Conservation (phyloP, 2,888 invertebrate species). For the Eucriotettix oculatus region DNA sequence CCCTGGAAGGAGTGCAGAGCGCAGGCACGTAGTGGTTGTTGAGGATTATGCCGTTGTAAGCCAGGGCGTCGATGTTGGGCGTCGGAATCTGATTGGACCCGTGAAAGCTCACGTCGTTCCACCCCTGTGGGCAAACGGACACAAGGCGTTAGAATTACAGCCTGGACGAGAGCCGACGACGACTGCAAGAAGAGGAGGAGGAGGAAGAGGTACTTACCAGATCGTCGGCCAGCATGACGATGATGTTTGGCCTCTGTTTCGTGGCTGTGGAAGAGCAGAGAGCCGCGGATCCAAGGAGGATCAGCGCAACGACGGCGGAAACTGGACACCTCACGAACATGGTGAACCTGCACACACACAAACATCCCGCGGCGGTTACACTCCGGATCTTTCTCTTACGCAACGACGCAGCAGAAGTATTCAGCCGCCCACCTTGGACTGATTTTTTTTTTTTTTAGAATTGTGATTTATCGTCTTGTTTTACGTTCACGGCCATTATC, state of each 20-base stretch:
- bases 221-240: constrained; percentile 15
- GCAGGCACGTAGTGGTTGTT: constrained; percentile 36
- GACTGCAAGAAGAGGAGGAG: not conserved
- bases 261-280: not conserved
- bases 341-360: not conserved
- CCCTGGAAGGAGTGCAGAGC: constrained; percentile 34
- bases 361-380: too few relatives aligned
- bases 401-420: too few relatives aligned
- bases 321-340: not conserved
- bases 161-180: not conserved
- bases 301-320: not conserved
- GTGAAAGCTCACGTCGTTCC: constrained; percentile 37
- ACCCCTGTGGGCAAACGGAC: constrained; percentile 26
- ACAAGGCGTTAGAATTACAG: too few relatives aligned
- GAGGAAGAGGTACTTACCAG: constrained; percentile 8
- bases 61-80: constrained; percentile 35
- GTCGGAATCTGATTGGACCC: constrained; percentile 35
- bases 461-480: too few relatives aligned
- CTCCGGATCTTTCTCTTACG: too few relatives aligned
- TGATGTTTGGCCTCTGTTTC: constrained; percentile 10
- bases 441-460: too few relatives aligned
- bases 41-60: constrained; percentile 31
- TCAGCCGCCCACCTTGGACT: too few relatives aligned
- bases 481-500: too few relatives aligned
- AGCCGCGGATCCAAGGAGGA: not conserved